Percentiles rank a stretch among this genome's conserved stretches.
phyloP scores from a whole-genome alignment of 2,888 invertebrate genomes.

The Cephalotes varians region DNA sequence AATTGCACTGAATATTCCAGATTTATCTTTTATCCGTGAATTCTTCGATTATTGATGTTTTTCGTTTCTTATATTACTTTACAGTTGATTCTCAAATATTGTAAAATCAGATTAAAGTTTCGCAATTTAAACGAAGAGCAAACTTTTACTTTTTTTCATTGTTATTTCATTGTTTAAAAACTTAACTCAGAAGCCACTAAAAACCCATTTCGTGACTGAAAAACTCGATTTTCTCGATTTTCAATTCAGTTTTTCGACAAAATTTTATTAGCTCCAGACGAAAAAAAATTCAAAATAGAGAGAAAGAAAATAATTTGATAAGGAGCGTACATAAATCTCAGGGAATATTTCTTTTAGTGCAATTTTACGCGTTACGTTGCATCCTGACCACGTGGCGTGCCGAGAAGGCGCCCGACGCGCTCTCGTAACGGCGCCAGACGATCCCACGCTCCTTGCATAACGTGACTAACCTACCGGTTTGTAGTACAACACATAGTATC shows the following conservation, averaged over 20 bases:
- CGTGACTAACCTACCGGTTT: slow-evolving; percentile 79
- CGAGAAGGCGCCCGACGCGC: slow-evolving; percentile 24
- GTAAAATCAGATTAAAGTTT: background rate
- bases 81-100: background rate
- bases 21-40: background rate
- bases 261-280: background rate
- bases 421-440: slow-evolving; percentile 71
- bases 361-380: background rate
- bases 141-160: background rate
- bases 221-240: background rate
- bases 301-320: background rate
- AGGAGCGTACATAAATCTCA: background rate
- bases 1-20: slow-evolving; percentile 8
- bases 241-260: background rate
- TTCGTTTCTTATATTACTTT: background rate
- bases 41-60: background rate
- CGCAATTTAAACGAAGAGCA: background rate
- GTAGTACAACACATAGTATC: slow-evolving; percentile 52
- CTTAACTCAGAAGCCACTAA: background rate
- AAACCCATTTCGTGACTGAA: background rate
- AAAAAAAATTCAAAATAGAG: background rate
- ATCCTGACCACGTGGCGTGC: slow-evolving; percentile 23
- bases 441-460: slow-evolving; percentile 82
- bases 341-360: background rate
- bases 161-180: background rate